Evolutionary conservation across 2,797 vertebrate species (phyloP).

Genomic region (Rhinophrynus dorsalis): DNA sequence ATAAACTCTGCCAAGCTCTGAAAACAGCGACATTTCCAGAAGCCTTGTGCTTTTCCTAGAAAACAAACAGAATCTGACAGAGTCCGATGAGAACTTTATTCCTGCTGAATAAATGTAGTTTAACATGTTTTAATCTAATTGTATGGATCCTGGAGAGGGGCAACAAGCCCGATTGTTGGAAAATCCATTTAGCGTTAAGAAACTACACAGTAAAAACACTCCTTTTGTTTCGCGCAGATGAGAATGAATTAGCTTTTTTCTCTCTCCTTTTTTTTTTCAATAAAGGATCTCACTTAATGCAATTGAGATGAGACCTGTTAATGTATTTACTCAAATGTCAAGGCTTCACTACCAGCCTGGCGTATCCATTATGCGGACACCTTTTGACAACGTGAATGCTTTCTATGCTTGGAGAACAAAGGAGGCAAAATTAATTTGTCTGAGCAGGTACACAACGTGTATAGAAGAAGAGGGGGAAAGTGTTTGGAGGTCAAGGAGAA

Average conservation of each 20-base stretch:
- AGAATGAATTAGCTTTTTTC: constrained; percentile 8
- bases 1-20: no score
- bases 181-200: constrained; percentile 32
- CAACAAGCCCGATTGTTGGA: constrained; percentile 12
- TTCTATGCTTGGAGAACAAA: constrained; percentile 28
- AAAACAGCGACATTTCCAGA: no score
- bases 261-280: constrained; percentile 4
- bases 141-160: not conserved
- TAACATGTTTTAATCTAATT: constrained; percentile 16
- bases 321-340: not conserved
- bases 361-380: not conserved
- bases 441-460: not conserved
- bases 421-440: constrained; percentile 16
- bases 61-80: no score
- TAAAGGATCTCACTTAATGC: not conserved
- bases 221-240: constrained; percentile 27
- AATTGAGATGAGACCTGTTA: not conserved
- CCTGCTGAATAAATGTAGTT: constrained; percentile 26
- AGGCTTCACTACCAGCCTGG: not conserved
- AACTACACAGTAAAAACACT: constrained; percentile 2
- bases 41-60: no score
- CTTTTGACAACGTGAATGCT: not conserved
- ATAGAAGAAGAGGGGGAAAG: not conserved
- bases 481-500: constrained; percentile 15
- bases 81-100: no score